Evolutionary conservation across 2,113 vertebrate genomes (phyloP), one percentile per base, ranked within the genome.

Genomic region (Meles meles): DNA sequence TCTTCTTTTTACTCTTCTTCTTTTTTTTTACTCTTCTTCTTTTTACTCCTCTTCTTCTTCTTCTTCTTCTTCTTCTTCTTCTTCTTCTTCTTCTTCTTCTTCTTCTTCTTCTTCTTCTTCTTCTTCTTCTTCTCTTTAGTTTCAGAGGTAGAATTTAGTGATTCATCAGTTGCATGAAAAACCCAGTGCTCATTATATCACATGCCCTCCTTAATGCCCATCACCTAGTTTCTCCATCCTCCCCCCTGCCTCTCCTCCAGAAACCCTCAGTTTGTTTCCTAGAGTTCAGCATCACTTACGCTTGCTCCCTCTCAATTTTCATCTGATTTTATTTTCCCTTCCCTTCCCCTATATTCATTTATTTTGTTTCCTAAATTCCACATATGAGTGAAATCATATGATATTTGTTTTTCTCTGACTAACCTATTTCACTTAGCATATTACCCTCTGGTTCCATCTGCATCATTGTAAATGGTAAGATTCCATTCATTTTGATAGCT

Each of bases 1-100:
- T n/a, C 49, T 3, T 10, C 12, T 47, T n/a, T n/a, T n/a, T n/a
- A n/a, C n/a, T 49, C 21, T 10, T n/a, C 1, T 18, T n/a, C 4
- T 18, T 8, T 15, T 65, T 9, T 49, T 2, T n/a, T n/a, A n/a
- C 47, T 49, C 47, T 12, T 49, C 11, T 0, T 49, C 13, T 3
- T 49, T 12, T 13, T 49, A n/a, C n/a, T 49, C 10, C 47, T 49
- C 47, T 12, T 49, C 11, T 0, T 49, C 13, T 3, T 49, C 12
- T 13, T 49, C 3, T 2, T 12, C 49, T 12, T 49, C 49, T 3
- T 49, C 49, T 14, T 49, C 47, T 13, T 49, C 47, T 2, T 47
- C 47, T 12, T 49, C 47, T 44, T 44, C 6, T 44, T 47, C 47
- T 49, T 13, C 3, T 49, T 49, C 47, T 13, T 49, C 47, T 14